A percentile compares a stretch with the other conserved stretches of the same genome.
Evolutionary conservation across 2,113 vertebrate genomes (phyloP).

Genomic region (Dryoscopus gambensis): DNA sequence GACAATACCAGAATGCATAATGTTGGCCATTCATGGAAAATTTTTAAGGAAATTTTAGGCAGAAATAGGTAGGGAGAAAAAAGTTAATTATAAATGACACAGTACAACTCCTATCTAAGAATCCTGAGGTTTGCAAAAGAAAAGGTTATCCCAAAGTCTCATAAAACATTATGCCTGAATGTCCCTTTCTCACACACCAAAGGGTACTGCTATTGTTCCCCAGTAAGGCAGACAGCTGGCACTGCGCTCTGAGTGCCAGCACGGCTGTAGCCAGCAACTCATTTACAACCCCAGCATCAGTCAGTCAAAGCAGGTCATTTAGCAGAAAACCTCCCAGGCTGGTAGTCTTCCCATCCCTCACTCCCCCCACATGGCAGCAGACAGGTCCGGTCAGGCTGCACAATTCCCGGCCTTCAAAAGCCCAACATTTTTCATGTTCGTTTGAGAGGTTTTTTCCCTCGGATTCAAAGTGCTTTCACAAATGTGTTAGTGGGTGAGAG

Average conservation of each 20-base stretch:
- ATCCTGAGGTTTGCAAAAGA: slow-evolving; percentile 30
- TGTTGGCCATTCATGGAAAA: not conserved
- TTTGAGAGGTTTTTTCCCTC: slow-evolving; percentile 77
- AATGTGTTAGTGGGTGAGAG: slow-evolving; percentile 73
- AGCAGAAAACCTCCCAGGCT: slow-evolving; percentile 73
- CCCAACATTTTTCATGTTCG: slow-evolving; percentile 80
- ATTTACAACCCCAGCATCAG: slow-evolving; percentile 74
- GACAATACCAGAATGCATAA: not conserved
- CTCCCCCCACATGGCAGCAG: slow-evolving; percentile 73
- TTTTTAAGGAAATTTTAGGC: slow-evolving; percentile 3
- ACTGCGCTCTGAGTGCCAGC: slow-evolving; percentile 80
- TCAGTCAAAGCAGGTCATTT: slow-evolving; percentile 75
- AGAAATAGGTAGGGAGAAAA: not conserved
- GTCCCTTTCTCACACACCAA: slow-evolving; percentile 61
- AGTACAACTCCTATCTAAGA: slow-evolving; percentile 56
- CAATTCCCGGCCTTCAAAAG: slow-evolving; percentile 74
- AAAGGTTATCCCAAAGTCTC: slow-evolving; percentile 55
- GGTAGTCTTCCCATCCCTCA: slow-evolving; percentile 67
- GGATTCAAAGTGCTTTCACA: slow-evolving; percentile 72
- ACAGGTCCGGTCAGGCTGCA: slow-evolving; percentile 72
- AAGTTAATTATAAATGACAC: slow-evolving; percentile 63
- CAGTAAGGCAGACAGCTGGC: slow-evolving; percentile 84
- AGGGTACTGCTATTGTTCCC: slow-evolving; percentile 71
- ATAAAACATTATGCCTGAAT: slow-evolving; percentile 53
- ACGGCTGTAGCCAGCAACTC: slow-evolving; percentile 73